Evolutionary conservation across 2,113 vertebrate species (phyloP).

Genomic region (Neolamprologus sp.): DNA sequence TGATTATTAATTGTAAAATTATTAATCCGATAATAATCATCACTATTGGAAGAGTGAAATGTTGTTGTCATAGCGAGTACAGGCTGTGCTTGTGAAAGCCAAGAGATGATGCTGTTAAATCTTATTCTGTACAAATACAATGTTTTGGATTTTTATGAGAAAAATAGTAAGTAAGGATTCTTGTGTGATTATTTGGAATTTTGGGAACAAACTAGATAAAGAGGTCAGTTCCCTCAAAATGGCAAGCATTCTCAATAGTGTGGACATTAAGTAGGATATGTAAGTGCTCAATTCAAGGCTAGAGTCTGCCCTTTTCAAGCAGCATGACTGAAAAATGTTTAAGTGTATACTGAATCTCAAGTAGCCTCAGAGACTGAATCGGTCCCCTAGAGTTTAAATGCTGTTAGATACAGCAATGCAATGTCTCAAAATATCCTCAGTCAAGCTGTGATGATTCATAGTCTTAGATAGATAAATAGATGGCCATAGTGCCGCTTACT

Average conservation of each 20-base stretch:
- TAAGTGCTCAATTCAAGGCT: neutral
- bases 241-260: neutral
- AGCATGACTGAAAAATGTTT: neutral
- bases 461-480: neutral
- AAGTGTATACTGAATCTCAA: neutral
- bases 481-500: neutral
- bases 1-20: neutral
- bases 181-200: neutral
- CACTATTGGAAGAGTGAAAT: neutral
- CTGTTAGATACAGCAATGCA: neutral
- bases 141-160: neutral
- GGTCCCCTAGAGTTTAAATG: neutral
- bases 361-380: neutral
- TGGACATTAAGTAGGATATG: neutral
- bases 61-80: neutral
- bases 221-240: neutral
- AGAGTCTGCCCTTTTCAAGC: neutral
- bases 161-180: neutral
- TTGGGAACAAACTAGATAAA: neutral
- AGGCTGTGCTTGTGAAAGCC: neutral
- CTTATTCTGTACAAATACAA: neutral
- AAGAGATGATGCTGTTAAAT: neutral
- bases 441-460: neutral
- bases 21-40: neutral
- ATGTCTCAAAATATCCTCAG: neutral